Conservation (phyloP, 2,797 vertebrate species). For the Podargus strigoides region DNA sequence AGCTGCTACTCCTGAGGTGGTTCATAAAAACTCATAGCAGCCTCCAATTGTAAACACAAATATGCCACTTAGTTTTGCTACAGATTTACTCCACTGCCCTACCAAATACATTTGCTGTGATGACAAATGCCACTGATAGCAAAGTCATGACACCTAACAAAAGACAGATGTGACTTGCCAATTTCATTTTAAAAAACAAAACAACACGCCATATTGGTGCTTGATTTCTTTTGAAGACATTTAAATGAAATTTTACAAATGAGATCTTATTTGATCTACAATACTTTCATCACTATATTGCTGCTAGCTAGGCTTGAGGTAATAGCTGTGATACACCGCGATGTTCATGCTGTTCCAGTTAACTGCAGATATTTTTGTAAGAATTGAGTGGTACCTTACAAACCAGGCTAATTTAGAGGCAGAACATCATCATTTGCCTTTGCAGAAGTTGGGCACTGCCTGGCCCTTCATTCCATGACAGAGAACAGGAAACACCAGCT, state of each 20-base stretch:
- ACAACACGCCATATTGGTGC: neutral
- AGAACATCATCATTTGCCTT: neutral
- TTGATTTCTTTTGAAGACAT: neutral
- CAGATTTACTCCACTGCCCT: neutral
- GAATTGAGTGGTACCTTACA: neutral
- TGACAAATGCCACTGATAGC: neutral
- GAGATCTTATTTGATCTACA: neutral
- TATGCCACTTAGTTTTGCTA: neutral
- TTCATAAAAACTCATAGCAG: neutral
- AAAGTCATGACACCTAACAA: neutral
- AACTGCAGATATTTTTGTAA: neutral
- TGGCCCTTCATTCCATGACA: neutral
- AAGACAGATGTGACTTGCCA: neutral
- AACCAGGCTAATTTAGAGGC: neutral
- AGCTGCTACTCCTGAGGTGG: conserved; percentile 17
- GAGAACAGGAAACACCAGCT: neutral
- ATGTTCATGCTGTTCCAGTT: neutral
- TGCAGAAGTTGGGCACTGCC: neutral
- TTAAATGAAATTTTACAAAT: neutral
- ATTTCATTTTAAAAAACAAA: neutral
- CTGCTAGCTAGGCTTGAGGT: neutral
- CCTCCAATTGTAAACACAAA: neutral
- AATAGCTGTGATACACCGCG: neutral
- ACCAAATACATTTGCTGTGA: neutral
- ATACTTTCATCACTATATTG: neutral